phyloP scores from a whole-genome alignment of 1,140 invertebrate genomes.

The Hesperophylax magnus region DNA sequence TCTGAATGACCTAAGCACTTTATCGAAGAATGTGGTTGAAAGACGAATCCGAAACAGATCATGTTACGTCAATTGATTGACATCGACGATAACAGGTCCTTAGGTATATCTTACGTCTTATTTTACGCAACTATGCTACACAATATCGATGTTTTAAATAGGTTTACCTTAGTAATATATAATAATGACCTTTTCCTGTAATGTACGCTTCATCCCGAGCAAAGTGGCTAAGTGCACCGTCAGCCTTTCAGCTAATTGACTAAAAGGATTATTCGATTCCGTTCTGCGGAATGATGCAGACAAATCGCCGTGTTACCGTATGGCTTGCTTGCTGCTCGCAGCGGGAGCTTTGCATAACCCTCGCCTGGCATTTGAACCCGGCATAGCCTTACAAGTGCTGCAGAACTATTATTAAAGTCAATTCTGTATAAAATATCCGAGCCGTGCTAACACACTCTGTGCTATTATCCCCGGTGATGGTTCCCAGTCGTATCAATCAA shows the following conservation, averaged over 20 bases:
- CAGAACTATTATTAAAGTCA: too few relatives aligned
- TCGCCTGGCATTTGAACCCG: constrained; percentile 8
- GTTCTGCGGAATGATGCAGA: not conserved
- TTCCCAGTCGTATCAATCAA: too few relatives aligned
- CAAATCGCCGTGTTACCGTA: not conserved
- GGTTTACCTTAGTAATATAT: too few relatives aligned
- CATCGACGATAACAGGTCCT: not conserved
- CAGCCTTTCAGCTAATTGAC: constrained; percentile 6
- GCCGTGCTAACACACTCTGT: too few relatives aligned
- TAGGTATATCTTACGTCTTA: not conserved
- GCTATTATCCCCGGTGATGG: too few relatives aligned
- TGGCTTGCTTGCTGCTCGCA: not conserved
- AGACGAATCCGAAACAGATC: not conserved
- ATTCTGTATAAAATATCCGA: too few relatives aligned
- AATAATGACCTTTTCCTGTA: too few relatives aligned
- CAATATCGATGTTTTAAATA: too few relatives aligned
- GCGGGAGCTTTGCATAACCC: not conserved
- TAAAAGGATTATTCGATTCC: constrained; percentile 9
- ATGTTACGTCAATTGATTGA: not conserved
- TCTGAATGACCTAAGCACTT: not conserved
- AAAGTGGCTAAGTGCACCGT: not conserved
- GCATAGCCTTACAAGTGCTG: constrained; percentile 26
- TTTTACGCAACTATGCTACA: not conserved
- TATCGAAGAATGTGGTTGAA: constrained; percentile 6
- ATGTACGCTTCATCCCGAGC: too few relatives aligned